Conservation (phyloP, 1,140 invertebrate species). For the Drosophila ironensis region DNA sequence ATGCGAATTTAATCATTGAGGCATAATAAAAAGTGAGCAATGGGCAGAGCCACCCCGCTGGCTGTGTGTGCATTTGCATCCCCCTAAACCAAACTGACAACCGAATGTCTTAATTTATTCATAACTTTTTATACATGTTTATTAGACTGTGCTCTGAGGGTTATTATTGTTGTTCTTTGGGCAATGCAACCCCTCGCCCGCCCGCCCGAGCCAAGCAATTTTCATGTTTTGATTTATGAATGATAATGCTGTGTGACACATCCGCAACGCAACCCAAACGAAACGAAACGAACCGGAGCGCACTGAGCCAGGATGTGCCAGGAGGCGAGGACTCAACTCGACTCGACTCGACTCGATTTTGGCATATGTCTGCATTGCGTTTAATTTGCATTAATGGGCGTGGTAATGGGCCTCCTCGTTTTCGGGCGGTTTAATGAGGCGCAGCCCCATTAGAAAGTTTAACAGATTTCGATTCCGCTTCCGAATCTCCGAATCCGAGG, state of each 20-base stretch:
- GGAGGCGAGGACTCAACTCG: slow-evolving; percentile 1
- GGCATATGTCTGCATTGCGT: slow-evolving; percentile 78
- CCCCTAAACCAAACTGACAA: slow-evolving; percentile 29
- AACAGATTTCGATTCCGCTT: no score
- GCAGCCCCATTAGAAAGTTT: slow-evolving; percentile 47
- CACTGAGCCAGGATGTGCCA: slow-evolving; percentile 1
- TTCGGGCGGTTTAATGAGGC: slow-evolving; percentile 58
- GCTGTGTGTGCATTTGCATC: neutral
- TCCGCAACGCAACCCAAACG: no score
- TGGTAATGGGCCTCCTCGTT: slow-evolving; percentile 59
- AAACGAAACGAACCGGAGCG: slow-evolving; percentile 22
- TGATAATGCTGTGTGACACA: slow-evolving; percentile 80
- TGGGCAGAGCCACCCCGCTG: slow-evolving; percentile 17
- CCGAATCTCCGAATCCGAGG: no score
- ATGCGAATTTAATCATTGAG: slow-evolving; percentile 66
- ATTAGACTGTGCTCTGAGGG: slow-evolving; percentile 49
- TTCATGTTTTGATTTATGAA: slow-evolving; percentile 81
- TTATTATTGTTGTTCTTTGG: slow-evolving; percentile 20
- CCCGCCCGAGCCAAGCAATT: slow-evolving; percentile 45
- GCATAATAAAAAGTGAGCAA: slow-evolving; percentile 61
- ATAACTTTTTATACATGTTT: slow-evolving; percentile 68
- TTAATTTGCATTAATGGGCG: slow-evolving; percentile 82
- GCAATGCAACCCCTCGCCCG: slow-evolving; percentile 23
- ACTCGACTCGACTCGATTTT: slow-evolving; percentile 41
- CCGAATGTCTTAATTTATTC: slow-evolving; percentile 78